Percentiles rank a stretch among this genome's conserved stretches.
phyloP scores from a whole-genome alignment of 2,797 vertebrate species.

The Spondyliosoma cantharus region DNA sequence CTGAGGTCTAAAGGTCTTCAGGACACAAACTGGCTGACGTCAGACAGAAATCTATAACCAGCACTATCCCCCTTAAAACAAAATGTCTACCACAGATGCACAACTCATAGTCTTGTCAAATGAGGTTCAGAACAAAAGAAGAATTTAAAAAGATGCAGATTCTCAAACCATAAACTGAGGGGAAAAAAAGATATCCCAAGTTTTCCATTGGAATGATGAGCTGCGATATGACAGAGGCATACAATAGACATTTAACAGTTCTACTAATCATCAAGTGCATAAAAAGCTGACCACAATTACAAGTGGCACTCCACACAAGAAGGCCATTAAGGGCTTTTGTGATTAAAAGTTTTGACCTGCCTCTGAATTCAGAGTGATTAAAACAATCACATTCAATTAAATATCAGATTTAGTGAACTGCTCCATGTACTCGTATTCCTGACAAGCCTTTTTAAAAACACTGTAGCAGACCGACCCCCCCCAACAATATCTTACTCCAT shows the following conservation, averaged over 20 bases:
- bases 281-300: constrained; percentile 79
- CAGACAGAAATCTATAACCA: constrained; percentile 4
- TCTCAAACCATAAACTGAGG: neutral
- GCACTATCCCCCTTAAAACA: neutral
- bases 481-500: constrained; percentile 77
- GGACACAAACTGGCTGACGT: neutral
- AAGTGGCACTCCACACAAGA: constrained; percentile 82
- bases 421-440: constrained; percentile 58
- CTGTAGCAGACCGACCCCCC: constrained; percentile 54
- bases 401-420: constrained; percentile 79
- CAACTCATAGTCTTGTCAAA: neutral
- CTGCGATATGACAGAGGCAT: constrained; percentile 48
- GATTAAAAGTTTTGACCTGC: constrained; percentile 86
- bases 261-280: constrained; percentile 79
- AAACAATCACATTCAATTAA: constrained; percentile 88
- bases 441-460: constrained; percentile 69
- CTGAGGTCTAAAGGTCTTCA: constrained; percentile 16
- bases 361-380: constrained; percentile 83
- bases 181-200: constrained; percentile 5
- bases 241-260: constrained; percentile 75
- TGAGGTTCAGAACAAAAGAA: neutral
- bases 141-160: neutral
- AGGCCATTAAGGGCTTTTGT: constrained; percentile 81
- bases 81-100: neutral
- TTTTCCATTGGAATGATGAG: constrained; percentile 18